These are phyloP conservation scores for Drosophila pallidifrons DNA, from an alignment of 1,140 invertebrate species.

Conservation along the genomic window DNA sequence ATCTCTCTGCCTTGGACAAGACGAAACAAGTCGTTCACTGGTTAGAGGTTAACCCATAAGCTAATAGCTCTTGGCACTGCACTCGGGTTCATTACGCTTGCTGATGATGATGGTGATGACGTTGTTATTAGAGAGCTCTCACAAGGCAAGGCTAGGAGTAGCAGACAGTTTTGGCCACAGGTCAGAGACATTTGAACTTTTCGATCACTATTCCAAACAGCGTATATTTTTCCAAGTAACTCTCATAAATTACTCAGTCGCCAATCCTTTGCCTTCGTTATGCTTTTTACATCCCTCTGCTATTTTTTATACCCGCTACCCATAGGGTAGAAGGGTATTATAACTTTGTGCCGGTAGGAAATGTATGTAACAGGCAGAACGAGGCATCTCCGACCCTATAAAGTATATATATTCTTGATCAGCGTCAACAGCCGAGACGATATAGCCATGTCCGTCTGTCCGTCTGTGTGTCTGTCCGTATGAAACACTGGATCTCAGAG, in stretches of 20 bases:
- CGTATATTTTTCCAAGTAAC: slow-evolving; percentile 2
- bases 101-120: slow-evolving; percentile 9
- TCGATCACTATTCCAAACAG: slow-evolving; percentile 10
- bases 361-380: too few relatives aligned
- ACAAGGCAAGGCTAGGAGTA: background rate
- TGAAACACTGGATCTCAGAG: too few relatives aligned
- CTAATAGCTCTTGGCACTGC: slow-evolving; percentile 28
- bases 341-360: too few relatives aligned
- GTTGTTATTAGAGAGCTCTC: background rate
- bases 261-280: slow-evolving; percentile 22
- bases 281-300: too few relatives aligned
- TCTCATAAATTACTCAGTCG: slow-evolving; percentile 38
- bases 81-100: slow-evolving; percentile 30
- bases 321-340: too few relatives aligned
- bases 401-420: too few relatives aligned
- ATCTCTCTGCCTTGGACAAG: background rate
- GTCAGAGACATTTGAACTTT: slow-evolving; percentile 50
- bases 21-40: background rate
- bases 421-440: too few relatives aligned
- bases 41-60: slow-evolving; percentile 11
- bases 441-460: too few relatives aligned
- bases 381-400: too few relatives aligned
- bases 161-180: slow-evolving; percentile 10
- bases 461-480: too few relatives aligned
- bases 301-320: too few relatives aligned